Evolutionary conservation across 2,888 invertebrate genomes (phyloP).

Genomic region (Netelia inedita): DNA sequence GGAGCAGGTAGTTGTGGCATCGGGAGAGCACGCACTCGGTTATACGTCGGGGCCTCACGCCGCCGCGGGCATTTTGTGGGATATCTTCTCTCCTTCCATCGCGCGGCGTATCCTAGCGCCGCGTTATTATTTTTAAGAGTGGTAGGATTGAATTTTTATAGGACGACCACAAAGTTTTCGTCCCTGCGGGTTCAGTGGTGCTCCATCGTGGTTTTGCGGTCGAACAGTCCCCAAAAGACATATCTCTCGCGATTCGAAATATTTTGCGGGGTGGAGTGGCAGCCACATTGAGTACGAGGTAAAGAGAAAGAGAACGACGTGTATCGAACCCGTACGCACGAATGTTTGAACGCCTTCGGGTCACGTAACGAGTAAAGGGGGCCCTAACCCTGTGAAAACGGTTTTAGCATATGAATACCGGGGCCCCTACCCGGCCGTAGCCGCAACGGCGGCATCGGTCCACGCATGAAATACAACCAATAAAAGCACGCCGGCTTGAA

Average conservation of each 20-base stretch:
- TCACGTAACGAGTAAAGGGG: constrained; percentile 74
- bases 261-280: not conserved
- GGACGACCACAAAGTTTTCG: constrained; percentile 75
- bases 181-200: constrained; percentile 74
- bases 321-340: constrained; percentile 50
- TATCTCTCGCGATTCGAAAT: constrained; percentile 17
- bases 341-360: constrained; percentile 74
- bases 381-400: constrained; percentile 73
- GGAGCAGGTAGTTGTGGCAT: constrained; percentile 59
- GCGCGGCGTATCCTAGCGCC: constrained; percentile 71
- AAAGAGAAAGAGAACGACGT: constrained; percentile 33
- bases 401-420: constrained; percentile 80
- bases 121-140: constrained; percentile 82
- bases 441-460: constrained; percentile 52
- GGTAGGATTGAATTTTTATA: constrained; percentile 82
- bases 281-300: constrained; percentile 2
- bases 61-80: constrained; percentile 43
- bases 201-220: constrained; percentile 69
- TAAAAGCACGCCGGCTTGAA: constrained; percentile 77
- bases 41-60: constrained; percentile 39
- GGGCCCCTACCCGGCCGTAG: constrained; percentile 55
- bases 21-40: constrained; percentile 37
- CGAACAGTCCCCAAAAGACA: constrained; percentile 26
- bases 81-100: constrained; percentile 51
- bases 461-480: constrained; percentile 77